These are phyloP conservation scores for Noctua fimbriata DNA, from an alignment of 2,888 invertebrate genomes.

Conservation along the genomic window DNA sequence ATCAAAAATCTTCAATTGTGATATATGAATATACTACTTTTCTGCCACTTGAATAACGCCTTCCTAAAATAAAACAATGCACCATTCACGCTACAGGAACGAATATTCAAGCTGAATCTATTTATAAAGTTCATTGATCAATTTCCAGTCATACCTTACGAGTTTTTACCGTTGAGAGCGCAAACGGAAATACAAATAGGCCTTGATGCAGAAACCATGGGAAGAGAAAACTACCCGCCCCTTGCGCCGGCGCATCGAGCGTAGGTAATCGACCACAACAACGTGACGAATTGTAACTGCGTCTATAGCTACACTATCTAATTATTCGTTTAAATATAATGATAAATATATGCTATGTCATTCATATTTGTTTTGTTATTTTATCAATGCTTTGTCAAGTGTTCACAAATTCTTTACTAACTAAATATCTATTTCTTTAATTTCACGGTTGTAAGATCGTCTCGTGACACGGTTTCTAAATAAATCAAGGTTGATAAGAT, in stretches of 20 bases:
- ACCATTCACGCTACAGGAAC: neutral
- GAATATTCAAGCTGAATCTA: neutral
- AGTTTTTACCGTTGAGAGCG: constrained; percentile 27
- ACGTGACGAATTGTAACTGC: constrained; percentile 28
- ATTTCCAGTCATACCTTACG: neutral
- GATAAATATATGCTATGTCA: constrained; percentile 1
- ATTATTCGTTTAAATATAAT: constrained; percentile 7
- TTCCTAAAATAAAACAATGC: neutral
- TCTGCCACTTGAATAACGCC: constrained; percentile 3
- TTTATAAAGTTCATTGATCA: neutral
- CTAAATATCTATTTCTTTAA: constrained; percentile 23
- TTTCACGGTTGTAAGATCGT: constrained; percentile 59
- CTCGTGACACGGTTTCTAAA: constrained; percentile 77
- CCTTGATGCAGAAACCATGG: constrained; percentile 77
- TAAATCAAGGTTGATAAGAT: constrained; percentile 84
- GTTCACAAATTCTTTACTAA: neutral
- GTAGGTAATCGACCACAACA: constrained; percentile 36
- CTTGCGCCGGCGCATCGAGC: constrained; percentile 55
- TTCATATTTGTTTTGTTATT: constrained; percentile 1
- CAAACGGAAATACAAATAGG: constrained; percentile 64
- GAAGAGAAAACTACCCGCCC: constrained; percentile 80
- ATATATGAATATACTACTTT: neutral
- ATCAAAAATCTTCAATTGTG: neutral
- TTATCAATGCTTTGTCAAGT: neutral
- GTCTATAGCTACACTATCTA: neutral